Conservation (phyloP, 2,113 vertebrate genomes). For the Trachemys scripta region DNA sequence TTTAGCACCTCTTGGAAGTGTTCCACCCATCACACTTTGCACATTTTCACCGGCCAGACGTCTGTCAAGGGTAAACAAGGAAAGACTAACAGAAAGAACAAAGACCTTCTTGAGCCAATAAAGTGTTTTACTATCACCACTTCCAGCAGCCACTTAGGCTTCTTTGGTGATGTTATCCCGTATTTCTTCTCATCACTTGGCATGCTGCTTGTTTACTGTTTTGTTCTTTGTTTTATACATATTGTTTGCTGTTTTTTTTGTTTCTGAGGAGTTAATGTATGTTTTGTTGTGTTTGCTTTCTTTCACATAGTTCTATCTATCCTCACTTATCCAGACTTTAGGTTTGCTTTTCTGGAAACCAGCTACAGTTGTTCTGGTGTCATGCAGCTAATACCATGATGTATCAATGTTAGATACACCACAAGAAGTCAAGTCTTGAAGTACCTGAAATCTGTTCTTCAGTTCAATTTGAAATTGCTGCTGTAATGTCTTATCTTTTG, state of each 20-base stretch:
- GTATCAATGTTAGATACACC: neutral
- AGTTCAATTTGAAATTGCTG: constrained; percentile 51
- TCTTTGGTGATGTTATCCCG: neutral
- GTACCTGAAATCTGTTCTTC: neutral
- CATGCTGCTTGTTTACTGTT: neutral
- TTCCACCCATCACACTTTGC: neutral
- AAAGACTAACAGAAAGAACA: too few relatives aligned
- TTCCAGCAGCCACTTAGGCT: neutral
- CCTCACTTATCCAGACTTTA: neutral
- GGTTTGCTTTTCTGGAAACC: neutral
- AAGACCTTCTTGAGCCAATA: rapidly evolving
- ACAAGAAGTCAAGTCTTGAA: neutral
- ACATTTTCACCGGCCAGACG: too few relatives aligned
- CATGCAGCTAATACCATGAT: neutral
- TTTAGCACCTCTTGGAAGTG: neutral
- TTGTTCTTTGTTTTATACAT: neutral
- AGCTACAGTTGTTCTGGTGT: neutral
- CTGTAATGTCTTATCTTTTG: constrained; percentile 12
- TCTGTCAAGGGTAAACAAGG: too few relatives aligned
- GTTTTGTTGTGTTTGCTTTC: neutral
- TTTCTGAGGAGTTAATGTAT: neutral
- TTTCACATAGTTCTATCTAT: neutral
- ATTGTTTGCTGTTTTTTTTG: rapidly evolving
- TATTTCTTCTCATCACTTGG: neutral
- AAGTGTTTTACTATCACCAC: neutral